Conservation (phyloP, 2,797 vertebrate genomes). For the Melanotaenia pygmaea region DNA sequence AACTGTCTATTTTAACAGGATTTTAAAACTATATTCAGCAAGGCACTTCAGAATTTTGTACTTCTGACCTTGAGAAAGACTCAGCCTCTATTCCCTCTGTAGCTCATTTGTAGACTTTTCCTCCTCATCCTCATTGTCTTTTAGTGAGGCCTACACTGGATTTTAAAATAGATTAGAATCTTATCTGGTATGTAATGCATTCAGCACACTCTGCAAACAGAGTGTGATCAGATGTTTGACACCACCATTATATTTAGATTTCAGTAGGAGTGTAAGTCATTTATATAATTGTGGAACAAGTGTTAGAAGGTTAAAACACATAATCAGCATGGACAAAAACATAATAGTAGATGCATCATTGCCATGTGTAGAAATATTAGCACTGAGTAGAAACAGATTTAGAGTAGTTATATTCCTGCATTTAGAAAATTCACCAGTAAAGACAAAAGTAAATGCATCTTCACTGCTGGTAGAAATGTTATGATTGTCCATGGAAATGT, state of each 20-base stretch:
- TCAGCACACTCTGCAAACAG: not conserved
- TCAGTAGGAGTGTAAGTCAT: too few species aligned
- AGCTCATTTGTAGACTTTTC: constrained; percentile 1
- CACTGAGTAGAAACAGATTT: not conserved
- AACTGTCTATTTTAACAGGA: not conserved
- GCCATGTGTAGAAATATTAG: constrained; percentile 9
- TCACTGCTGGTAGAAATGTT: not conserved
- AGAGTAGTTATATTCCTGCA: not conserved
- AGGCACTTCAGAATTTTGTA: not conserved
- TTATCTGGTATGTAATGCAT: not conserved
- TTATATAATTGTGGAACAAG: not conserved
- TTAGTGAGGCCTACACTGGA: not conserved
- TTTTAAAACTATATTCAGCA: not conserved
- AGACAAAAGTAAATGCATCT: constrained; percentile 14
- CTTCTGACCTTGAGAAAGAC: constrained; percentile 51
- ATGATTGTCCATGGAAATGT: constrained; percentile 2
- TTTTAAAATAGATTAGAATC: constrained; percentile 11
- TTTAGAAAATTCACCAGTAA: not conserved
- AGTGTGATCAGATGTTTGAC: too few species aligned
- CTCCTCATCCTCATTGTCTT: not conserved
- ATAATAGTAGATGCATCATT: not conserved
- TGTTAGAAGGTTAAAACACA: not conserved
- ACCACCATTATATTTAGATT: too few species aligned
- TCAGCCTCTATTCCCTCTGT: constrained; percentile 1
- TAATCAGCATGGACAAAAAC: not conserved